Base-by-base conservation (phyloP, 2,113 vertebrate species). In the Alligator sinensis region DNA sequence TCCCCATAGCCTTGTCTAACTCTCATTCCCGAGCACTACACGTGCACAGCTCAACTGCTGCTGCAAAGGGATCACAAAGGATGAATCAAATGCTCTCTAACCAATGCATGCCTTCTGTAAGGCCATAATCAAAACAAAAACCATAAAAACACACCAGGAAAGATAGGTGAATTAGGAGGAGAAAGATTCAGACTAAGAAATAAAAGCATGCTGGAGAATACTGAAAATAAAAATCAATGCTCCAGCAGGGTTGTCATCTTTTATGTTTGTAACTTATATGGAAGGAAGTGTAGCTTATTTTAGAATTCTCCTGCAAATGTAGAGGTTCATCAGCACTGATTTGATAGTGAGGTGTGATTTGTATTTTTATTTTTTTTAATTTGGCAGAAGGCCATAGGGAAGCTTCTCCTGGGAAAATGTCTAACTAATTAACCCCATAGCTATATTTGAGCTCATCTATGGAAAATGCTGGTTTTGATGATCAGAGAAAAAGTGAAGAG, bases 1-100 rank as follows among this genome's bases (percentile, higher is more conserved):
- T 91, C 86, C 64, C 82, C n/a, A 77, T 80, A 70, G 86, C 79
- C 60, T 86, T 93, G 55, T 87, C 62, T 77, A 24, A 64, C 63
- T 88, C 70, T 84, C 59, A 62, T n/a, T 66, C 19, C 63, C 82
- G 78, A 82, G 15, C 61, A 63, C 54, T 84, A 25, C 47, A 78
- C 80, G 86, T 82, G 47, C n/a, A 1, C 12, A 30, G 21, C 24
- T 89, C 55, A 2, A 9, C 38, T 74, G 86, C 89, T 87, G 61
- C 58, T 80, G 89, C 54, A 38, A 84, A 85, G 77, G 24, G 59
- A 90, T 80, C 76, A 30, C 24, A 90, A 78, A 81, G 80, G 18
- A 88, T 64, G 34, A 28, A 55, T 34, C 1, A 87, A 55, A 60
- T 25, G 0, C 9, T 1, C 8, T 90, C 89, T 68, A 34, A 59